Conservation (phyloP, 2,113 vertebrate species). For the Setophaga petechia region DNA sequence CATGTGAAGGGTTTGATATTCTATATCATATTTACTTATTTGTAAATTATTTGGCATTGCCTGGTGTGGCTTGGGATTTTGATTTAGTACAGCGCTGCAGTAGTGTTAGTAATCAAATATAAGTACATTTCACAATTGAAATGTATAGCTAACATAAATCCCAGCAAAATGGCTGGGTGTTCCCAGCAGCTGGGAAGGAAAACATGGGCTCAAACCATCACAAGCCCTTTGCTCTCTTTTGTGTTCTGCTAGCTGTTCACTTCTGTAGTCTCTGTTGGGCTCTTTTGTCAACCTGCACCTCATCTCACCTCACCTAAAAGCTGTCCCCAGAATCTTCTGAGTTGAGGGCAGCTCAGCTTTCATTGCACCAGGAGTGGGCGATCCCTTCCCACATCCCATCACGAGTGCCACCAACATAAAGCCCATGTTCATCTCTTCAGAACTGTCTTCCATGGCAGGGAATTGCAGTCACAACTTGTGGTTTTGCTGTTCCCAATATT, state of each 20-base stretch:
- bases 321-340: background rate
- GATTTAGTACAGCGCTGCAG: background rate
- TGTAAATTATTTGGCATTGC: background rate
- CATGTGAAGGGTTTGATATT: background rate
- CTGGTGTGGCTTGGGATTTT: background rate
- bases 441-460: background rate
- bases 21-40: background rate
- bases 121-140: background rate
- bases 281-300: background rate
- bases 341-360: background rate
- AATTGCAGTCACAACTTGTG: background rate
- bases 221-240: background rate
- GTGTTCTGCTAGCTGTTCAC: background rate
- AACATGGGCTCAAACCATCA: background rate
- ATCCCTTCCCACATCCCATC: background rate
- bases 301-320: background rate
- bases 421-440: background rate
- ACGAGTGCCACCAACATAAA: accelerated
- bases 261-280: background rate
- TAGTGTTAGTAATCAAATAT: background rate
- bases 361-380: background rate
- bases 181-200: background rate
- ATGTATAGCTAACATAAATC: background rate
- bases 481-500: background rate
- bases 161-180: background rate